phyloP scores from a whole-genome alignment of 1,140 invertebrate species.

The Maconellicoccus hirsutus region DNA sequence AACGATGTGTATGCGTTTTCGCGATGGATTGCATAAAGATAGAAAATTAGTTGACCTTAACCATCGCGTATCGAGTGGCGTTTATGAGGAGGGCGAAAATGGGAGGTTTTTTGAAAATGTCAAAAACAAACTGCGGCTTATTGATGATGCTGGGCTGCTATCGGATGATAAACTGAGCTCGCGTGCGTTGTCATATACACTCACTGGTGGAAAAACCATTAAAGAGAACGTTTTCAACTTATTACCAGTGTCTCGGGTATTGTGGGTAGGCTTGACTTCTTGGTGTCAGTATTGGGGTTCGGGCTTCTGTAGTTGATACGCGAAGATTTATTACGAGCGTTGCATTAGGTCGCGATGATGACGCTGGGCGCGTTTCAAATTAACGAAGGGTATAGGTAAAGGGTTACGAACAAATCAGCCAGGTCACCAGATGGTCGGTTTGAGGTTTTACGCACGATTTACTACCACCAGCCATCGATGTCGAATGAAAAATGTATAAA shows the following conservation, averaged over 20 bases:
- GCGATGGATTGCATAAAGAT: too few species aligned
- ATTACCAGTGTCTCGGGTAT: slow-evolving; percentile 11
- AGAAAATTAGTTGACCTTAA: too few species aligned
- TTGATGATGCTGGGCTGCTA: slow-evolving; percentile 6
- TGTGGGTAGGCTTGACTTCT: background rate
- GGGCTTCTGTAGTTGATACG: background rate
- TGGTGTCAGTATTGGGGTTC: background rate
- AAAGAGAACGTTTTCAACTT: background rate
- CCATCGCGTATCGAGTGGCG: too few species aligned
- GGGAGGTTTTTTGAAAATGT: background rate
- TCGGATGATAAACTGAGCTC: slow-evolving; percentile 13
- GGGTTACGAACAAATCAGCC: background rate
- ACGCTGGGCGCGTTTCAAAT: background rate
- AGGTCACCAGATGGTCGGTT: background rate
- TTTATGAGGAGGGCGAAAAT: background rate
- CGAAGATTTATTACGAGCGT: background rate
- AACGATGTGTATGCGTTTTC: too few species aligned
- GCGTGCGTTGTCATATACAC: slow-evolving; percentile 16
- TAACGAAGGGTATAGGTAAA: background rate
- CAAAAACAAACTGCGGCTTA: slow-evolving; percentile 16
- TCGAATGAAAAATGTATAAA: too few species aligned
- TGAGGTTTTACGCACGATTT: background rate
- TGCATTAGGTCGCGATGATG: background rate
- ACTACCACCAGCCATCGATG: too few species aligned
- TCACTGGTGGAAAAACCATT: background rate